phyloP scores from a whole-genome alignment of 2,113 vertebrate species.

The Microcebus lehilahytsara region DNA sequence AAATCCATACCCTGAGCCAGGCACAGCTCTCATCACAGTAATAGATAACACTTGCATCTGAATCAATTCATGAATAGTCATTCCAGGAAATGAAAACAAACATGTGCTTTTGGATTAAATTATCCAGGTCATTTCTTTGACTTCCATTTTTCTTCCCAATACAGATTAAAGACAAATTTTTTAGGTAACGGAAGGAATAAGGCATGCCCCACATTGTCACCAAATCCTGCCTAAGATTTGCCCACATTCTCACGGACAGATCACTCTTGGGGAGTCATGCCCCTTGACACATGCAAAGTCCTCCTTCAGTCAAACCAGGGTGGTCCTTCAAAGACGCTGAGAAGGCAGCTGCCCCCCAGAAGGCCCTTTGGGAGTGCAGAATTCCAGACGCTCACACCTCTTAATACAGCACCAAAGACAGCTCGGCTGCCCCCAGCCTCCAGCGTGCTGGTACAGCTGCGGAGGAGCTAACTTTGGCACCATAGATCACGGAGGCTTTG shows the following conservation, averaged over 20 bases:
- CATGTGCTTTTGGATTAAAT: not conserved
- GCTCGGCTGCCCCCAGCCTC: slow-evolving; percentile 70
- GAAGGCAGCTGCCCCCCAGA: slow-evolving; percentile 81
- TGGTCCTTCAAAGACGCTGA: slow-evolving; percentile 75
- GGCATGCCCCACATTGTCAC: not conserved
- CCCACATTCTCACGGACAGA: not conserved
- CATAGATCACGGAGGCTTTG: slow-evolving; percentile 80
- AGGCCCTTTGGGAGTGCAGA: slow-evolving; percentile 67
- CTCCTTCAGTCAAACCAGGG: slow-evolving; percentile 74
- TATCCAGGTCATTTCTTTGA: not conserved
- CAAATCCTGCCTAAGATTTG: not conserved
- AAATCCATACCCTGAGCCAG: not conserved
- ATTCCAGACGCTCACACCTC: slow-evolving; percentile 76
- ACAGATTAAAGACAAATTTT: not conserved
- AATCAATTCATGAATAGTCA: not conserved
- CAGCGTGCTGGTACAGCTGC: slow-evolving; percentile 84
- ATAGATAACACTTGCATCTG: not conserved
- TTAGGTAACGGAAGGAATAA: not conserved
- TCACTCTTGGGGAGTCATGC: slow-evolving; percentile 57
- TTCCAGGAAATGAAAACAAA: not conserved
- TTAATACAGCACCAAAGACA: slow-evolving; percentile 80
- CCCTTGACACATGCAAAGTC: slow-evolving; percentile 67
- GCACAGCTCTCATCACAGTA: not conserved
- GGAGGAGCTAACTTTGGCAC: slow-evolving; percentile 83
- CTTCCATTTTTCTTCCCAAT: not conserved